Base-by-base conservation (phyloP, 2,113 vertebrate species). In the Embiotoca jacksoni region DNA sequence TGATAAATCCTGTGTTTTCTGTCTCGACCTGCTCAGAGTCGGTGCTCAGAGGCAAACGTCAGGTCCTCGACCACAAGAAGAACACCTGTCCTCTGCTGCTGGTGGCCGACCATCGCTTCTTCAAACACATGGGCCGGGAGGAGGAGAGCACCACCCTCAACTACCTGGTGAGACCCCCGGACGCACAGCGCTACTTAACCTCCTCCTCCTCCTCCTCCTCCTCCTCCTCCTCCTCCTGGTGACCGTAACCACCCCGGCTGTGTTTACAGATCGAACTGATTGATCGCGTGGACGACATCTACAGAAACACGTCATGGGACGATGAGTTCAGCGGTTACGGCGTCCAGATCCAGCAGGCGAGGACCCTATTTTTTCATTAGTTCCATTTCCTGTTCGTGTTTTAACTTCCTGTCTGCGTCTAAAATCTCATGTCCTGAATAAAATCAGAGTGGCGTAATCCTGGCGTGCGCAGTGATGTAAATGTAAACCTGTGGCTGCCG, bases 261-360 rank as follows among this genome's bases (percentile, higher is more conserved):
- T 5, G 53, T 3, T 65, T 61, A 59, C 92, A 99, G 98, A 99
- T 99, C 66, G 98, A 99, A 33, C 86, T 99, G 78, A 99, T 99
- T 72, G 98, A 99, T 86, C 95, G 98, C 44, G 98, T 99, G 6
- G 98, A 99, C 78, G 98, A 98, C 94, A 99, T 99, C 87, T 99
- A 98, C 90, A 94, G 97, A 61, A 98, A 98, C 86, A 99, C 98
- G 0, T 96, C 97, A 0, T 99, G 98, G 97, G 97, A 97, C 8
- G 94, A 96, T 0, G 95, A 95, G 66, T 97, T 96, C 91, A 95
- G 91, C 50, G 97, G 97, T 39, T 99, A 99, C 6, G 98, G 98
- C 16, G 94, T 99, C 80, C 98, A 99, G 93, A 99, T 99, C 93
- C 96, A 99, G 46, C 97, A 99, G 97, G 98, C 98, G 94, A 86